Evolutionary conservation across 1,140 invertebrate species (phyloP), one percentile per base, ranked within the genome.

Genomic region (Kradibia gibbosae): DNA sequence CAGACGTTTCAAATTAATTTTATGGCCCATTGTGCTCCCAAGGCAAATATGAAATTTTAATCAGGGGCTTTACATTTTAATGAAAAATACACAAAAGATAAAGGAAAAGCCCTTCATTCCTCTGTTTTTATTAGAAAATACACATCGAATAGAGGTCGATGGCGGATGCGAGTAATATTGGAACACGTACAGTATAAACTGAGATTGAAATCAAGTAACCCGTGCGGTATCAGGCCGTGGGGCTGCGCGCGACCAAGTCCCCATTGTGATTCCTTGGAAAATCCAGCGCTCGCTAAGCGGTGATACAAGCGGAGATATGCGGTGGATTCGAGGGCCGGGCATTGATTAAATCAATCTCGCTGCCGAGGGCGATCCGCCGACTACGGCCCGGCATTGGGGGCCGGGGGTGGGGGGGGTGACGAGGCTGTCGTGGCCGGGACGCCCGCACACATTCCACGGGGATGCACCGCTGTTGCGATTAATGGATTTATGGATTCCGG

Each of bases 341-440:
- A 72, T 48, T 28, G 42, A 72, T 72, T 72, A 72, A 72, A 72
- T 72, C 70, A 72, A 50, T 50, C 22, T 48, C n/a, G 39, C 70
- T 25, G 4, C 3, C n/a, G 70, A 20, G 36, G 57, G 5, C 25
- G 39, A 3, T 3, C 3, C 20, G 36, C 28, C 10, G 20, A 39
- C 34, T 34, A 34, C 36, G 22, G 20, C 22, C 39, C 20, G 7
- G 62, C n/a, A n/a, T n/a, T n/a, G n/a, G n/a, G n/a, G n/a, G n/a
- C n/a, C n/a, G n/a, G n/a, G n/a, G n/a, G n/a, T n/a, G n/a, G n/a
- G n/a, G n/a, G 36, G 62, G 55, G n/a, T 15, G 34, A 1, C 4
- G 11, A 39, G 62, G 62, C 20, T 39, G 62, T 67, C 62, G 62
- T n/a, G 22, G 20, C 22, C 39, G 36, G 7, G 62, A 13, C 3